Evolutionary conservation across 2,797 vertebrate genomes (phyloP), one percentile per base, ranked within the genome.

Genomic region (Lutjanus campechanus): DNA sequence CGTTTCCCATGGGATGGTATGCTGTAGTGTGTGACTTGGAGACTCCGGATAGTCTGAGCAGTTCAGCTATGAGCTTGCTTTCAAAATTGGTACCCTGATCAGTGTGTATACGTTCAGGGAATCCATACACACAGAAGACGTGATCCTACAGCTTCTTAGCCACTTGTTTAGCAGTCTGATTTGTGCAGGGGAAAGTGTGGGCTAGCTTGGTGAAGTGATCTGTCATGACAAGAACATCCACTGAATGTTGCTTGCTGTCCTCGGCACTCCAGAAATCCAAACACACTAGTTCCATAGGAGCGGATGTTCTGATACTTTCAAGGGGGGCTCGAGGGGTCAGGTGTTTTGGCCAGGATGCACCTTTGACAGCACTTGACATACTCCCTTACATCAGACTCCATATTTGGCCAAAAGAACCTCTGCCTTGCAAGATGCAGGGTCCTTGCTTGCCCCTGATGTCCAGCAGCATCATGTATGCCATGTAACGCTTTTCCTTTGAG

Each of bases 211-310:
- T 88, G 11, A 88, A 91, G 22, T 89, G 79, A 2, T 85, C 80
- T 0, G 76, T 89, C 0, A 69, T 1, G 0, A 91, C 86, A 1
- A 92, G 47, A 5, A 88, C 75, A 53, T 84, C 68, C 1, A 89
- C 82, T 1, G 82, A 79, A 0, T 1, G 5, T 3, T 83, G 50
- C 0, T 74, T 87, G 1, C 2, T 53, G 16, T 90, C 88, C 19
- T 90, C 81, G 4, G 73, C 62, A 1, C 53, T 58, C 76, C 85
- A 91, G 3, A 87, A 88, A 8, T 89, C 78, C 0, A 92, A 1
- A 47, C 79, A 90, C 11, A 90, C 76, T 1, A 89, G 12, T 36
- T 88, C 73, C 80, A 88, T 73, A 68, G 0, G 79, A 81, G 0
- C 44, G 0, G 84, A 65, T 0, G 77, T 89, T 3, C 22, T 75